Evolutionary conservation across 2,888 invertebrate species (phyloP).

Genomic region (Eubasilissa splendida): DNA sequence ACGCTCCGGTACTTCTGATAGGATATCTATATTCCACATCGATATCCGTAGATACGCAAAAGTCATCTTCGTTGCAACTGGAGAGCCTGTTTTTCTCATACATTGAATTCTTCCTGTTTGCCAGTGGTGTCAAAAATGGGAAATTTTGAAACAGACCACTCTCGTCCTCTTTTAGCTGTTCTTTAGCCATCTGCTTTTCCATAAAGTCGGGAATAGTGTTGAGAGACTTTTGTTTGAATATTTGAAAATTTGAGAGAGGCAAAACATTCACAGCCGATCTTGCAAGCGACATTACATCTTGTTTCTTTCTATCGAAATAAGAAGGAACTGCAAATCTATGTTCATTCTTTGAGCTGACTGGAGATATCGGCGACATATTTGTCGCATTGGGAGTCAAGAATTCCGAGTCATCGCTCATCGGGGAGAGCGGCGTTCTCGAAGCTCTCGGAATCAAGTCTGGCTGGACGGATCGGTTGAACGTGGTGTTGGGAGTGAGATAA

Average conservation of each 20-base stretch:
- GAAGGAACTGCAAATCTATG: slow-evolving; percentile 68
- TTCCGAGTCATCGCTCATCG: slow-evolving; percentile 47
- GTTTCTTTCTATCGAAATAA: slow-evolving; percentile 68
- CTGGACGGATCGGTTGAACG: slow-evolving; percentile 60
- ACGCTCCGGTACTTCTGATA: slow-evolving; percentile 57
- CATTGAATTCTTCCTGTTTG: slow-evolving; percentile 70
- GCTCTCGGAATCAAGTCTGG: slow-evolving; percentile 66
- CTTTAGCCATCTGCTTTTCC: slow-evolving; percentile 61
- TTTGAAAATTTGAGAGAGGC: slow-evolving; percentile 69
- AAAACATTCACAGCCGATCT: slow-evolving; percentile 64
- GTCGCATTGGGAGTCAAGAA: slow-evolving; percentile 56
- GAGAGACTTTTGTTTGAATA: slow-evolving; percentile 70
- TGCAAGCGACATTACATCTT: slow-evolving; percentile 63
- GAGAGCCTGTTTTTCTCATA: slow-evolving; percentile 65
- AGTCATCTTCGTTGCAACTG: slow-evolving; percentile 70
- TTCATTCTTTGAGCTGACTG: slow-evolving; percentile 59
- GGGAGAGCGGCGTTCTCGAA: slow-evolving; percentile 40
- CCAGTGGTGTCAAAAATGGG: slow-evolving; percentile 74
- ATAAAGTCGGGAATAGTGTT: slow-evolving; percentile 69
- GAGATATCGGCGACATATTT: slow-evolving; percentile 64
- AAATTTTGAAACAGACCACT: slow-evolving; percentile 73
- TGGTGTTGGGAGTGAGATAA: slow-evolving; percentile 66
- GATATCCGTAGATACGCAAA: slow-evolving; percentile 67
- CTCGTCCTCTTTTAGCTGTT: slow-evolving; percentile 61
- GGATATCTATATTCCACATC: slow-evolving; percentile 61